phyloP scores from a whole-genome alignment of 2,888 invertebrate species.

The Apeira syringaria region DNA sequence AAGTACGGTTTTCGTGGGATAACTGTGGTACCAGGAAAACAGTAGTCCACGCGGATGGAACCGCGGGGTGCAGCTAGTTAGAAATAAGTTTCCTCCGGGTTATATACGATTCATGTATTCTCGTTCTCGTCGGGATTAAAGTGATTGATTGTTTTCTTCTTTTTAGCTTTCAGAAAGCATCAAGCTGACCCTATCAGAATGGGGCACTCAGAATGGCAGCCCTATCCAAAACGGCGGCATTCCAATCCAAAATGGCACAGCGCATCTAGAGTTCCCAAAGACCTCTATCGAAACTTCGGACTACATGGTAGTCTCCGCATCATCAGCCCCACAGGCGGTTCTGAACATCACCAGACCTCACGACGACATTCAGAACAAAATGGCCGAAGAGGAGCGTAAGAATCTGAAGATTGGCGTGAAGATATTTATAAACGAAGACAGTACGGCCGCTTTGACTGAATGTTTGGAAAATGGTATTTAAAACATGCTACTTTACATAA shows the following conservation, averaged over 20 bases:
- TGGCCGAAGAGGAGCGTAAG: conserved; percentile 87
- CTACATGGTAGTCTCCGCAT: conserved; percentile 55
- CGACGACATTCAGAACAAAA: conserved; percentile 85
- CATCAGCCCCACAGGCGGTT: conserved; percentile 52
- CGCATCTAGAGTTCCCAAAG: conserved; percentile 39
- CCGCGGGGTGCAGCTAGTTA: no score
- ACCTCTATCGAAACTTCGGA: conserved; percentile 50
- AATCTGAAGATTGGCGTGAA: conserved; percentile 94
- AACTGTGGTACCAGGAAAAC: no score
- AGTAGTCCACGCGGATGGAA: no score
- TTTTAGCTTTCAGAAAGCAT: conserved; percentile 78
- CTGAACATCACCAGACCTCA: conserved; percentile 83
- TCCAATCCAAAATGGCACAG: conserved; percentile 55
- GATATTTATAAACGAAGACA: conserved; percentile 90
- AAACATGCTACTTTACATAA: no score
- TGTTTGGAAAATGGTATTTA: conserved; percentile 89
- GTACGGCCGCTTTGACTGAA: conserved; percentile 85
- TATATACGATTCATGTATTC: no score
- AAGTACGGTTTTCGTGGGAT: no score
- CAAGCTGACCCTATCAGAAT: conserved; percentile 74
- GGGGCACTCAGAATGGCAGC: conserved; percentile 58
- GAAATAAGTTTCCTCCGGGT: no score
- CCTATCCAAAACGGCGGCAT: conserved; percentile 48
- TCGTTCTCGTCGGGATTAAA: no score
- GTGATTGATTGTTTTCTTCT: no score